Evolutionary conservation across 1,140 invertebrate genomes (phyloP).

Genomic region (Varroa destructor): DNA sequence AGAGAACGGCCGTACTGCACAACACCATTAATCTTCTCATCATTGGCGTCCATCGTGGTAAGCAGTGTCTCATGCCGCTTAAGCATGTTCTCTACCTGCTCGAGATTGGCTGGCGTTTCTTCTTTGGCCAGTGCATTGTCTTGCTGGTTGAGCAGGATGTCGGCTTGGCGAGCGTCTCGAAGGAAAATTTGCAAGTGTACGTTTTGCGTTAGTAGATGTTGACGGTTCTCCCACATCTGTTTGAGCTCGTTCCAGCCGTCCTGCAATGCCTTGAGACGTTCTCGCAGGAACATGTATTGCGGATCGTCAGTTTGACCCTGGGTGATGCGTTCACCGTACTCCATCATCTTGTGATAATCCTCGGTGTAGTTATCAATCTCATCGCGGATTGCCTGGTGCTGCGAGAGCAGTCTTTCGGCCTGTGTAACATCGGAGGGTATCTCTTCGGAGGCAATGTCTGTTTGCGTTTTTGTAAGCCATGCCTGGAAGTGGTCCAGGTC

Average conservation of each 20-base stretch:
- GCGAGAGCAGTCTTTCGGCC: constrained; percentile 86
- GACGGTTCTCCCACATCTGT: constrained; percentile 98
- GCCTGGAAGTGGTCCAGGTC: constrained; percentile 99
- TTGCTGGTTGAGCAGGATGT: constrained; percentile 92
- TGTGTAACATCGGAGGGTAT: constrained; percentile 88
- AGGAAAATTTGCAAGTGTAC: constrained; percentile 88
- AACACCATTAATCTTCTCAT: constrained; percentile 94
- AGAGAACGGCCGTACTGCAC: constrained; percentile 80
- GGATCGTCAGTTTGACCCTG: constrained; percentile 64
- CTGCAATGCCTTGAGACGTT: constrained; percentile 86
- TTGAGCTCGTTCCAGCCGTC: constrained; percentile 97
- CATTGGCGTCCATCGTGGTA: constrained; percentile 98
- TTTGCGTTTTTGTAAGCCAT: constrained; percentile 96
- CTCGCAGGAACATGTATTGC: constrained; percentile 96
- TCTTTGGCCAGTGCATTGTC: constrained; percentile 88
- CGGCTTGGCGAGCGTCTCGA: constrained; percentile 89
- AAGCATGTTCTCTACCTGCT: constrained; percentile 91
- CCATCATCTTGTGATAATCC: constrained; percentile 98
- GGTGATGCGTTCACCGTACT: constrained; percentile 88
- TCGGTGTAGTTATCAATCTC: constrained; percentile 98
- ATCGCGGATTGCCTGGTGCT: constrained; percentile 89
- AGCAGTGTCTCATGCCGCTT: constrained; percentile 97
- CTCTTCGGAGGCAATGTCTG: constrained; percentile 92
- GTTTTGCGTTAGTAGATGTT: constrained; percentile 82
- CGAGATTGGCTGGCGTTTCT: constrained; percentile 80